Evolutionary conservation across 2,888 invertebrate genomes (phyloP).

Genomic region (Kryphioiulus occultus): DNA sequence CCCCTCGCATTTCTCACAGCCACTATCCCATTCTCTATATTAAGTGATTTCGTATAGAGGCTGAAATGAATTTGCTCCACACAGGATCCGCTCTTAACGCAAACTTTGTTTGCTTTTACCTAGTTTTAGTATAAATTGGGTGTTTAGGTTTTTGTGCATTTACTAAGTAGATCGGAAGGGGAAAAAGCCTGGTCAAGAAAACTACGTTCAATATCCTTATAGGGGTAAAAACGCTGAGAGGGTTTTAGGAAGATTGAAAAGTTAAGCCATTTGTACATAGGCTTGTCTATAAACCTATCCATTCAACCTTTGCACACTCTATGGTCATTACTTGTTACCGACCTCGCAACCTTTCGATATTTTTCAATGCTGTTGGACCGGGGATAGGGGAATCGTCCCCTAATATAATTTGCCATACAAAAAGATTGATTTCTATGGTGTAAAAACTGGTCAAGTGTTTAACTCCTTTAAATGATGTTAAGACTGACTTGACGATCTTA

Average conservation of each 20-base stretch:
- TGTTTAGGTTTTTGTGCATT: conserved; percentile 5
- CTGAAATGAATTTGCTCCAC: background rate
- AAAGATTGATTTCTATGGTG: too few relatives aligned
- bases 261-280: background rate
- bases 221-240: background rate
- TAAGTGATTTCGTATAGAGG: background rate
- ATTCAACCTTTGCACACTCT: background rate
- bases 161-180: background rate
- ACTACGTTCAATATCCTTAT: conserved; percentile 5
- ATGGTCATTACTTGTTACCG: background rate
- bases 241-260: conserved; percentile 5
- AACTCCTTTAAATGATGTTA: too few relatives aligned
- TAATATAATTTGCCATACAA: too few relatives aligned
- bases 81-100: background rate
- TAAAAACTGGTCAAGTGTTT: too few relatives aligned
- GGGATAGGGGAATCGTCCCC: too few relatives aligned
- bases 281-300: background rate
- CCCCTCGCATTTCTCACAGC: conserved; percentile 5
- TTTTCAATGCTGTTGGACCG: background rate
- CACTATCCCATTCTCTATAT: background rate
- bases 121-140: conserved; percentile 5
- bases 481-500: too few relatives aligned
- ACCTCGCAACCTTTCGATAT: background rate
- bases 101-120: conserved; percentile 3
- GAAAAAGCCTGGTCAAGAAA: conserved; percentile 5